Evolutionary conservation across 2,113 vertebrate species (phyloP), one percentile per base, ranked within the genome.

Genomic region (Microtus montanus): DNA sequence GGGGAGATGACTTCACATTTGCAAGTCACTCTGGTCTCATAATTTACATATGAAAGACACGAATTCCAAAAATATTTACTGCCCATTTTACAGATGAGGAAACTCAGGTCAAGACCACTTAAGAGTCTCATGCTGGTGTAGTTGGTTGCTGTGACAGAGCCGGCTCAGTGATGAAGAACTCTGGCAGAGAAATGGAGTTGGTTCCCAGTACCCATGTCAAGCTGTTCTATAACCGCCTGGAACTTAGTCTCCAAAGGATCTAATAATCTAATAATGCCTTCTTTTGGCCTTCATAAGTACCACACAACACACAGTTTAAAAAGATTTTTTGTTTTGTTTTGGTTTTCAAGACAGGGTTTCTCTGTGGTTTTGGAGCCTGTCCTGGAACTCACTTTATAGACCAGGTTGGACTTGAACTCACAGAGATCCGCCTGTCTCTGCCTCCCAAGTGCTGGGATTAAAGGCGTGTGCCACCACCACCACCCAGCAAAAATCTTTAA

Each of bases 31-130:
- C 33, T 87, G 64, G 1, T 83, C 85, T 80, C 10, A 61, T 61
- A 73, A 83, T 89, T 90, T 87, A 91, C 78, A 30, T 38, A 19
- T 7, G n/a, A 63, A 84, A 91, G 83, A 58, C 44, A 7, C 7
- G 44, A 70, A 49, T 85, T 44, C 54, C 22, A 70, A 61, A 84
- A 82, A 14, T 22, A 38, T 64, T 41, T 38, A 61, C 14, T 73
- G 49, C 88, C 47, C 66, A 30, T 93, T 94, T 91, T 88, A 26
- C 26, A 86, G 68, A 17, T 75, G 33, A 89, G 74, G 17, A 74
- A 78, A 78, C 38, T 35, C n/a, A 61, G 41, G 38, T 35, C 54
- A n/a, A 75, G 68, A 24, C 44, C 44, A 47, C 10, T 12, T 11
- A 1, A 0, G 26, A 0, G 26, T 78, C 61, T 93, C 24, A 12